Conservation (phyloP, 2,797 vertebrate species). For the Pempheris klunzingeri region DNA sequence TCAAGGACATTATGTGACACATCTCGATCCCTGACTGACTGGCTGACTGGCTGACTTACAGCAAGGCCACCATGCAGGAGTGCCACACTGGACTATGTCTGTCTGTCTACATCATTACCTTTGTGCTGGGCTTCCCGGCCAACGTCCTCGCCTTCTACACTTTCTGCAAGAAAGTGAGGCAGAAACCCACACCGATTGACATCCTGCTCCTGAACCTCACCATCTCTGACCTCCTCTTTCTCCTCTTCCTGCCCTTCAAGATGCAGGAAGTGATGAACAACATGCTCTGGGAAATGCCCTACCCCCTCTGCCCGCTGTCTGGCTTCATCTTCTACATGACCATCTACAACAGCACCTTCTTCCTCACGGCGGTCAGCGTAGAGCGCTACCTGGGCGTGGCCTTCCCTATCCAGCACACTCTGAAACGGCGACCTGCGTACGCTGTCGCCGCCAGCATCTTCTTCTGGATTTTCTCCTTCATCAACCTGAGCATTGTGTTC, state of each 20-base stretch:
- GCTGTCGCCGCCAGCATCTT: conserved; percentile 84
- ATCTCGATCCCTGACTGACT: conserved; percentile 39
- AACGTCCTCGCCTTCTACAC: conserved; percentile 84
- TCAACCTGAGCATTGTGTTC: conserved; percentile 86
- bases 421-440: conserved; percentile 82
- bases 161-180: conserved; percentile 83
- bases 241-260: conserved; percentile 89
- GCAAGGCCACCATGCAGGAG: conserved; percentile 68
- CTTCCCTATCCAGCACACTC: conserved; percentile 86
- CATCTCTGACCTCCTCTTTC: conserved; percentile 89
- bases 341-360: conserved; percentile 89
- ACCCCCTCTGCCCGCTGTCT: conserved; percentile 85
- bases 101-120: conserved; percentile 85
- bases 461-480: conserved; percentile 83
- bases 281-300: conserved; percentile 83
- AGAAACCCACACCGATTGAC: conserved; percentile 85
- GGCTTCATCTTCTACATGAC: conserved; percentile 89
- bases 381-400: conserved; percentile 89
- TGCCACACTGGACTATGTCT: conserved; percentile 80
- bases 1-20: conserved; percentile 60
- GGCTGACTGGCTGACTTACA: conserved; percentile 13
- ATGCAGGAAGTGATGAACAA: conserved; percentile 84
- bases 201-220: conserved; percentile 90
- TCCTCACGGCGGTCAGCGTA: conserved; percentile 87
- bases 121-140: conserved; percentile 80